Evolutionary conservation across 2,113 vertebrate species (phyloP), one percentile per base, ranked within the genome.

Genomic region (Bufo bufo): DNA sequence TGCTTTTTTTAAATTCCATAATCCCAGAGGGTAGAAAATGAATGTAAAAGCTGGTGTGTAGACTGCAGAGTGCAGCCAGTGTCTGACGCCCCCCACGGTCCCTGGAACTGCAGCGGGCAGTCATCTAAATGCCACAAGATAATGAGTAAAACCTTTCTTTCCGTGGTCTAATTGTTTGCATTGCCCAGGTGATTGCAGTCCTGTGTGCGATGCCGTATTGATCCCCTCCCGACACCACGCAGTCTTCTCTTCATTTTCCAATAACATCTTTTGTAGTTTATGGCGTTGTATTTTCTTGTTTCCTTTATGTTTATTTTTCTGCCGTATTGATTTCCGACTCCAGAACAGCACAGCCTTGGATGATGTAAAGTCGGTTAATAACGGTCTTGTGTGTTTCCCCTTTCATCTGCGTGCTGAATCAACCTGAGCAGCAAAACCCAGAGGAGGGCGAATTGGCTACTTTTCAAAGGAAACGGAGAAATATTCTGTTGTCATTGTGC

Each of bases 371-470:
- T 66, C 80, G 1, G 56, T 83, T 88, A 88, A 83, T 84, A 88
- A 83, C 82, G 59, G 72, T 89, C 58, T 87, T 85, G 82, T 90
- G 90, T 88, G 66, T 91, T 91, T 83, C 90, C 87, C 82, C 47
- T 89, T 89, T 91, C 91, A 90, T 91, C 91, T 94, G 93, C 91
- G 89, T 94, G 92, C 93, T 92, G 93, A 95, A 90, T 94, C 93
- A 94, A 85, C 91, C 91, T 90, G 91, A 91, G 89, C 90, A 89
- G 92, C 91, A 93, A 92, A 92, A 85, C 92, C 90, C 90, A 89
- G 83, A 91, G 91, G 91, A 89, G 88, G 87, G 88, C 77, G 59
- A 66, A 12, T 90, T 94, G 93, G 92, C 91, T 23, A 77, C 85
- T 84, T 92, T 80, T 90, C 90, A 91, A 33, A 65, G 92, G 87